Conservation (phyloP, 1,140 invertebrate genomes). For the Helicoverpa armigera region DNA sequence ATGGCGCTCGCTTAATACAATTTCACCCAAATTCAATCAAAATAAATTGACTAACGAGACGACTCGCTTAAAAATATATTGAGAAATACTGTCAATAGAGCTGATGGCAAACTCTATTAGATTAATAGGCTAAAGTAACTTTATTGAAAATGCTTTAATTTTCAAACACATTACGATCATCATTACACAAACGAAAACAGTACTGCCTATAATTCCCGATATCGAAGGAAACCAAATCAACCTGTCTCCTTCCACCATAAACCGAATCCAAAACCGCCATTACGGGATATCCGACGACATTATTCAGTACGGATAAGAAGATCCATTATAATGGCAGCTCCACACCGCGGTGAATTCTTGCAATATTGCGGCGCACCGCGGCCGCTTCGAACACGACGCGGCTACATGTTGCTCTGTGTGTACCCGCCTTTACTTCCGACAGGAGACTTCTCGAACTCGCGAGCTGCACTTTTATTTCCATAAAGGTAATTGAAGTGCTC, state of each 20-base stretch:
- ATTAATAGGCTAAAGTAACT: background rate
- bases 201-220: background rate
- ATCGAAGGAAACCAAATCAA: background rate
- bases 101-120: background rate
- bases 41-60: conserved; percentile 21
- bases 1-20: background rate
- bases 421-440: no score
- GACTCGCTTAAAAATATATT: conserved; percentile 16
- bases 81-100: background rate
- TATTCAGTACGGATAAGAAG: conserved; percentile 7
- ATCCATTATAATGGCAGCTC: background rate
- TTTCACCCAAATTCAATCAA: conserved; percentile 27
- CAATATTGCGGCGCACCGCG: no score
- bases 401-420: no score
- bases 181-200: background rate
- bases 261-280: background rate
- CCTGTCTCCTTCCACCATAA: background rate
- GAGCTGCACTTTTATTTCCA: conserved; percentile 10
- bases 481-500: conserved; percentile 23
- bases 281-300: background rate
- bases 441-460: background rate
- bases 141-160: background rate
- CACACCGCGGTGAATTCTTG: no score
- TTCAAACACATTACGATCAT: no score
- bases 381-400: no score